phyloP scores from a whole-genome alignment of 35 echinoderm and acorn worm genomes.

The Amphiura filiformis region DNA sequence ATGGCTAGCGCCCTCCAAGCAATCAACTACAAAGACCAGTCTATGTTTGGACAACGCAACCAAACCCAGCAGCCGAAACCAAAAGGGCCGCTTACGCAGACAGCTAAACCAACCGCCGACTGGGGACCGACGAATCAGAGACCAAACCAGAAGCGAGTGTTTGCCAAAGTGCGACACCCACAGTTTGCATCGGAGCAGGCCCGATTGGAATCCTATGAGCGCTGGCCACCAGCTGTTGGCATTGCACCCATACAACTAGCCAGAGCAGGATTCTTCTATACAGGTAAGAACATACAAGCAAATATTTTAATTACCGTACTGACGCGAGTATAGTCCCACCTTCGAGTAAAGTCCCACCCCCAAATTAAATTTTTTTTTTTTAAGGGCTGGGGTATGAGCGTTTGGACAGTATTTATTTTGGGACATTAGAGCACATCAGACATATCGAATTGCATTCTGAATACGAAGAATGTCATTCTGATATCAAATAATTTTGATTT shows the following conservation, averaged over 20 bases:
- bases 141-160: neutral
- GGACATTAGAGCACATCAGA: too few species aligned
- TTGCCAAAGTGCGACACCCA: slow-evolving; percentile 53
- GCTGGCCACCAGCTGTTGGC: slow-evolving; percentile 49
- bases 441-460: too few species aligned
- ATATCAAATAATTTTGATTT: too few species aligned
- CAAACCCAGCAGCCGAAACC: neutral
- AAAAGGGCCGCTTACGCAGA: slow-evolving; percentile 17
- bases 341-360: too few species aligned
- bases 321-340: too few species aligned
- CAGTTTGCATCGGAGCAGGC: slow-evolving; percentile 51
- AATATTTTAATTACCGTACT: too few species aligned
- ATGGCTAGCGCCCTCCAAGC: slow-evolving; percentile 18
- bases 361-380: too few species aligned
- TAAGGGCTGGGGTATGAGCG: too few species aligned
- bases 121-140: neutral
- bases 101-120: slow-evolving; percentile 19
- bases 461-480: too few species aligned
- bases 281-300: slow-evolving; percentile 80
- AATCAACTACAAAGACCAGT: neutral
- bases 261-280: slow-evolving; percentile 84
- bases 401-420: too few species aligned
- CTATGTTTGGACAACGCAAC: neutral
- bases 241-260: slow-evolving; percentile 49
- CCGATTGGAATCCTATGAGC: slow-evolving; percentile 59